Base-by-base conservation (phyloP, 2,797 vertebrate genomes). In the Chiroxiphia lanceolata region DNA sequence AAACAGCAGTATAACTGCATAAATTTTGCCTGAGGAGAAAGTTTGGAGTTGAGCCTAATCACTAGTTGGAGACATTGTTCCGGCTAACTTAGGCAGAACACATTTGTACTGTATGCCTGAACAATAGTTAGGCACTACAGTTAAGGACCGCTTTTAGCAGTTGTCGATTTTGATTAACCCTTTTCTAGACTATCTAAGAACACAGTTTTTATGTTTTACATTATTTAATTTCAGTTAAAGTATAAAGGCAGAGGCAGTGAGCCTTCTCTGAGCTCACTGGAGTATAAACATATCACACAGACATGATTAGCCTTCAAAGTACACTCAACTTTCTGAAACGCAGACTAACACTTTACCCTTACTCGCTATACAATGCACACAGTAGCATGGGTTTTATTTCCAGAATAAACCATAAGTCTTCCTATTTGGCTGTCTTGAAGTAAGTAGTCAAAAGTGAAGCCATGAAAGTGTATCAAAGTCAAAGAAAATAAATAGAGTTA, bases 61-160 rank as follows among this genome's bases (percentile, higher is more conserved):
- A 95, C 93, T 97, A 97, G 95, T 94, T 95, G 94, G 95, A 98
- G 95, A 95, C 95, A 98, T 97, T 98, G 97, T 97, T 97, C 97
- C 94, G 94, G 97, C 94, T 97, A 98, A 98, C 89, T 95, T 98
- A 97, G 97, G 97, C 97, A 97, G 97, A 98, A 98, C 93, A 60
- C 83, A 96, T 98, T 97, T 95, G 95, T 97, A 94, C 96, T 79
- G 31, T 92, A 90, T 91, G 89, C 79, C 94, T 95, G 94, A 98
- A 98, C 97, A 98, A 98, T 87, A 72, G 95, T 90, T 96, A 94
- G 68, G 75, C 68, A 95, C 92, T 96, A 95, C 79, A 90, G 65
- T 91, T 91, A 97, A 97, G 87, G 91, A 94, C 45, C 96, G 92
- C 68, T 95, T 97, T 96, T 89, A 96, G 94, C 78, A 95, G 65